Conservation (phyloP, 2,888 invertebrate species). For the Eilema caniola region DNA sequence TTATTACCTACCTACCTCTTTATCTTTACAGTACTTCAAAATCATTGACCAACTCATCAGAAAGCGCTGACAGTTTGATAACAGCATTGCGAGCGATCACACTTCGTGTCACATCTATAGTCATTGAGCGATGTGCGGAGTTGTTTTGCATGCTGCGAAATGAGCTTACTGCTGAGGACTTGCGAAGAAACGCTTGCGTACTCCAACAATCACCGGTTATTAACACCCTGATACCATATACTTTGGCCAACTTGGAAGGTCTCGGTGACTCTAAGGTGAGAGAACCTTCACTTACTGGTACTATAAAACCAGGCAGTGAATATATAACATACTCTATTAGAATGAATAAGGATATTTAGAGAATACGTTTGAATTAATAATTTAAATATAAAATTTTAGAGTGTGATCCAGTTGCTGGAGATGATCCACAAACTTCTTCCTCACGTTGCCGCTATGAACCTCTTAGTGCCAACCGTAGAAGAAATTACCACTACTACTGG, state of each 20-base stretch:
- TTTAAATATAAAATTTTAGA: constrained; percentile 77
- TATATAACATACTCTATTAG: too few species aligned
- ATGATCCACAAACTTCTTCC: constrained; percentile 96
- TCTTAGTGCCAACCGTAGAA: constrained; percentile 79
- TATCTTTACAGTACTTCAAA: constrained; percentile 49
- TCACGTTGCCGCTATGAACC: constrained; percentile 94
- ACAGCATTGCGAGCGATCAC: constrained; percentile 81
- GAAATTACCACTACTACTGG: constrained; percentile 89
- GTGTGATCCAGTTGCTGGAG: constrained; percentile 94
- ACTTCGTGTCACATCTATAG: constrained; percentile 91
- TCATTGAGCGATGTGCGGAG: constrained; percentile 92
- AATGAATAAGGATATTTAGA: too few species aligned
- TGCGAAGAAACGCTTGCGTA: constrained; percentile 68
- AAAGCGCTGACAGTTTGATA: constrained; percentile 66
- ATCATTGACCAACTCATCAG: constrained; percentile 55
- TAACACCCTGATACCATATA: constrained; percentile 93
- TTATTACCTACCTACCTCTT: too few species aligned
- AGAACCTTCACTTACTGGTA: not conserved
- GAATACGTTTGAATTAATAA: too few species aligned
- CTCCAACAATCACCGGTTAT: constrained; percentile 86
- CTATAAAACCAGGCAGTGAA: too few species aligned
- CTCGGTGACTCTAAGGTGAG: constrained; percentile 93
- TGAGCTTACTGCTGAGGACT: constrained; percentile 85
- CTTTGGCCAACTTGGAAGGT: constrained; percentile 94
- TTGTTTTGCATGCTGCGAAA: constrained; percentile 92